These are phyloP conservation scores for Acanthopleura granulata DNA, from an alignment of 2,888 invertebrate species.

Conservation along the genomic window DNA sequence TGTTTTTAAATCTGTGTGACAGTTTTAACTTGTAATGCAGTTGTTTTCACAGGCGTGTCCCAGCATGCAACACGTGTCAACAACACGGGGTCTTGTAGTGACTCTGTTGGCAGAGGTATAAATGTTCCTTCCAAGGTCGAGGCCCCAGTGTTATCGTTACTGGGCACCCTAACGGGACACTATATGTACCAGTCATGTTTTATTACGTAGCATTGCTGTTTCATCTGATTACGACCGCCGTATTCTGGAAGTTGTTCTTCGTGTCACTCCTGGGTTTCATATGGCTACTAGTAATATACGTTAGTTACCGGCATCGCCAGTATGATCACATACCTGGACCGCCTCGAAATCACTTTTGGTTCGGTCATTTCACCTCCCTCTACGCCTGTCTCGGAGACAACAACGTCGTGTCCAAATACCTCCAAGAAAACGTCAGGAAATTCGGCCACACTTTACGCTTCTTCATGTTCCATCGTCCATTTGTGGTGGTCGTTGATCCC, in stretches of 20 bases:
- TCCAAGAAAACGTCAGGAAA: conserved; percentile 1
- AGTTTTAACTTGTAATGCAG: too few relatives aligned
- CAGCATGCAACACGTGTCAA: too few relatives aligned
- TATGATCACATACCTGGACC: conserved; percentile 10
- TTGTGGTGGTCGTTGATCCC: background rate
- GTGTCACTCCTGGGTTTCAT: background rate
- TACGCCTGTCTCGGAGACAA: conserved; percentile 8
- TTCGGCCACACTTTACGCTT: conserved; percentile 14
- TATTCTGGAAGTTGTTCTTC: background rate
- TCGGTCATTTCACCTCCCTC: conserved; percentile 9
- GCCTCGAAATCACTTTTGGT: background rate
- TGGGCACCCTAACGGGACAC: background rate
- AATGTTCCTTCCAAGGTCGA: too few relatives aligned
- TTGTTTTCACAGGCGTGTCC: too few relatives aligned
- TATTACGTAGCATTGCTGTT: background rate
- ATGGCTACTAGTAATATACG: background rate
- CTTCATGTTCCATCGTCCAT: conserved; percentile 14
- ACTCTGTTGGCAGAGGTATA: too few relatives aligned
- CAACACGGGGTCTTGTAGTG: too few relatives aligned
- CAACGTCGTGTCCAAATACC: conserved; percentile 15
- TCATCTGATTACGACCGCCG: background rate
- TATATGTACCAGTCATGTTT: background rate
- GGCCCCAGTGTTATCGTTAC: too few relatives aligned
- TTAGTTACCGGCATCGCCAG: background rate
- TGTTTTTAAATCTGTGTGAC: too few relatives aligned